Evolutionary conservation across 2,113 vertebrate species (phyloP).

Genomic region (Odocoileus virginianus): DNA sequence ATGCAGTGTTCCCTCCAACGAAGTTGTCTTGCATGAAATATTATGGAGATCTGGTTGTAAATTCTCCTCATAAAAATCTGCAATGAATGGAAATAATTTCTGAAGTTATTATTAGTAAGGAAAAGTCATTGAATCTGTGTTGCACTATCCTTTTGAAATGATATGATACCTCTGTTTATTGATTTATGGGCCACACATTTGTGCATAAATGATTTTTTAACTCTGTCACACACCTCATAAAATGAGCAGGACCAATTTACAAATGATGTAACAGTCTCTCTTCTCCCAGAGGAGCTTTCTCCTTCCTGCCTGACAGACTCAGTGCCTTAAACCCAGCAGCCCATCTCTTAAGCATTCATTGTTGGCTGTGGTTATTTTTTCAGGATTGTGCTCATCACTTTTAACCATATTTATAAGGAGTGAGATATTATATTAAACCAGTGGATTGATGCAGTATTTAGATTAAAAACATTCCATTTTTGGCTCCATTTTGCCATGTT

Average conservation of each 20-base stretch:
- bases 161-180: constrained; percentile 71
- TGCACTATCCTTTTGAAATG: constrained; percentile 72
- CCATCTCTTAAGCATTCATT: constrained; percentile 76
- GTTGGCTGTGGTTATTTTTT: constrained; percentile 74
- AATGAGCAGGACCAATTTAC: constrained; percentile 73
- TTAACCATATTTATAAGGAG: constrained; percentile 76
- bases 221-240: constrained; percentile 77
- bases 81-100: constrained; percentile 73
- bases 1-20: neutral
- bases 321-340: constrained; percentile 68
- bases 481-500: constrained; percentile 69
- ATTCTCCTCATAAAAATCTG: constrained; percentile 55
- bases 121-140: constrained; percentile 74
- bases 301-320: constrained; percentile 77
- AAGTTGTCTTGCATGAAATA: neutral
- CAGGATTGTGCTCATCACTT: constrained; percentile 67
- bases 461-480: constrained; percentile 71
- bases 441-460: constrained; percentile 76
- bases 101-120: constrained; percentile 73
- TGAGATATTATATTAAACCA: constrained; percentile 79
- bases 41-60: constrained; percentile 48
- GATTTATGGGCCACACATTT: constrained; percentile 75
- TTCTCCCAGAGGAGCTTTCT: constrained; percentile 74
- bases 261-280: constrained; percentile 74
- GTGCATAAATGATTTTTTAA: constrained; percentile 75